These are phyloP conservation scores for Drosophila kanekoi DNA, from an alignment of 2,888 invertebrate species.

Conservation along the genomic window DNA sequence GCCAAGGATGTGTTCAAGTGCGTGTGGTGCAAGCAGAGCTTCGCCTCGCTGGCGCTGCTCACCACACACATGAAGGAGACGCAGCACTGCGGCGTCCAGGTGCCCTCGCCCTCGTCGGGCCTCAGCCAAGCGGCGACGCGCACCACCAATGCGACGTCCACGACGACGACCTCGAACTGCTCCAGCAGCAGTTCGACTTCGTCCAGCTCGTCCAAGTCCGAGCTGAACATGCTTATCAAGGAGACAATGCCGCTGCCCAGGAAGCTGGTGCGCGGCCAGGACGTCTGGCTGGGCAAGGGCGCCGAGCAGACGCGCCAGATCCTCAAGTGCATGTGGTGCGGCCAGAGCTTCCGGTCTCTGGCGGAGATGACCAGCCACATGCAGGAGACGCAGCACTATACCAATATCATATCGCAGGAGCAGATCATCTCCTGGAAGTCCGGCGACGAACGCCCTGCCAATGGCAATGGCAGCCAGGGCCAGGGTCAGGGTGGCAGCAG, in stretches of 20 bases:
- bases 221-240: conserved; percentile 93
- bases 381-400: conserved; percentile 99
- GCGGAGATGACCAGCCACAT: conserved; percentile 99
- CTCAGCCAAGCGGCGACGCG: conserved; percentile 2
- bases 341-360: conserved; percentile 97
- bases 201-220: conserved; percentile 89
- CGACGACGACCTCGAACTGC: conserved; percentile 84
- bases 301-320: conserved; percentile 99
- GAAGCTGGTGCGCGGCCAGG: conserved; percentile 98
- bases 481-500: conserved; percentile 20
- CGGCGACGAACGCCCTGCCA: conserved; percentile 88
- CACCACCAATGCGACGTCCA: conserved; percentile 72
- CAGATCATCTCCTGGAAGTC: conserved; percentile 98
- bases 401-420: conserved; percentile 98
- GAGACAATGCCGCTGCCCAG: conserved; percentile 98
- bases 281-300: conserved; percentile 98
- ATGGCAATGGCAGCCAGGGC: conserved; percentile 63
- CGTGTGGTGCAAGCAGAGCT: conserved; percentile 99
- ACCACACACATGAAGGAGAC: conserved; percentile 99
- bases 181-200: conserved; percentile 84
- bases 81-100: conserved; percentile 96
- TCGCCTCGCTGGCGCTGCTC: conserved; percentile 96
- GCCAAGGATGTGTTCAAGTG: conserved; percentile 98
- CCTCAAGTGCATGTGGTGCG: conserved; percentile 99
- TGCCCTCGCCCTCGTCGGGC: conserved; percentile 86